Evolutionary conservation across 2,113 vertebrate species (phyloP).

Genomic region (Laticauda laticaudata): DNA sequence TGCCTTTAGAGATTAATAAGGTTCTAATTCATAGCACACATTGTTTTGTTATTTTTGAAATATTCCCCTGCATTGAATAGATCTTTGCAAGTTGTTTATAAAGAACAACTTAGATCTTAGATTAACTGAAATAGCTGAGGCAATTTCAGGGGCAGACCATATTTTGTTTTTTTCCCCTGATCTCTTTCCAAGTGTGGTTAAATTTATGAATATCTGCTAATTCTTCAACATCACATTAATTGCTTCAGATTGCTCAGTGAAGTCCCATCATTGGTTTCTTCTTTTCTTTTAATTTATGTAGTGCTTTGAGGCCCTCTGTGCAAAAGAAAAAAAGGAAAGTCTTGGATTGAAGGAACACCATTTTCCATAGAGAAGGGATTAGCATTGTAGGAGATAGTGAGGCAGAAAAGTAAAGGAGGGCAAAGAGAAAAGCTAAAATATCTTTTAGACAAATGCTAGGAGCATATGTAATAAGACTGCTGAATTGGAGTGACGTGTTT

Average conservation of each 20-base stretch:
- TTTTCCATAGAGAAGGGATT: constrained; percentile 67
- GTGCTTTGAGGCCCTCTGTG: constrained; percentile 49
- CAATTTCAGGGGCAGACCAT: not conserved
- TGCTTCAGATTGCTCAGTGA: constrained; percentile 34
- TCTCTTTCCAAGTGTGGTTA: constrained; percentile 20
- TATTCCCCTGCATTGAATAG: not conserved
- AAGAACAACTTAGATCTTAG: constrained; percentile 12
- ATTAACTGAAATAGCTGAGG: constrained; percentile 20
- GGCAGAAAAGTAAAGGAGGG: constrained; percentile 65
- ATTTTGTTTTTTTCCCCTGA: constrained; percentile 31
- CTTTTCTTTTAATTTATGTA: constrained; percentile 26
- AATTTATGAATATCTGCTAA: constrained; percentile 39
- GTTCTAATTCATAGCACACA: not conserved
- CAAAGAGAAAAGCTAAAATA: constrained; percentile 68
- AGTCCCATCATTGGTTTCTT: constrained; percentile 5
- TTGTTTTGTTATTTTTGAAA: constrained; percentile 39
- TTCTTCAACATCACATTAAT: constrained; percentile 40
- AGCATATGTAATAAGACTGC: constrained; percentile 65
- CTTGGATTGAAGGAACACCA: constrained; percentile 60
- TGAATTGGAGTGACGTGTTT: constrained; percentile 68
- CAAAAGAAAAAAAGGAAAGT: constrained; percentile 38
- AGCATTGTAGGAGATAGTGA: constrained; percentile 63
- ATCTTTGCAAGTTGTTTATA: not conserved
- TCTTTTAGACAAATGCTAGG: constrained; percentile 66
- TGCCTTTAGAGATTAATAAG: not conserved